Evolutionary conservation across 2,888 invertebrate species (phyloP), one percentile per base, ranked within the genome.

Genomic region (Geophilus truncorum): DNA sequence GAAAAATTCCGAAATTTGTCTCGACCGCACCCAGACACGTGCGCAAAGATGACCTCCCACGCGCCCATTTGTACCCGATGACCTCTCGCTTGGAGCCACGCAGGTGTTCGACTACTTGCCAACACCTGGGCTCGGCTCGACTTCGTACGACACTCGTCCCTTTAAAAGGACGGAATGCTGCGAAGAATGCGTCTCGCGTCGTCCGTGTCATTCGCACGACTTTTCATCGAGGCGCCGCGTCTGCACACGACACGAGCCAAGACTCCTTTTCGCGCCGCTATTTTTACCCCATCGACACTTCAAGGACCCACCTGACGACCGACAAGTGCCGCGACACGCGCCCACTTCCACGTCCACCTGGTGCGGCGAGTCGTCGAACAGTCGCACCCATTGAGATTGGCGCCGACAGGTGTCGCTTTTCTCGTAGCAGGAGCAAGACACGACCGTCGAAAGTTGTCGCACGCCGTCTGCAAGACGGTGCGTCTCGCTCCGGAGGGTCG

Each of bases 361-460:
- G 83, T 86, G 86, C 1, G 88, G 87, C 1, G 88, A 88, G 34
- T 87, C 88, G 15, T 85, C 85, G 82, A 87, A 86, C 1, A 88
- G 83, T 15, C 86, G 83, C 83, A 86, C 85, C 36, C 84, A 84
- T 79, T 86, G 86, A 0, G 86, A 84, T 77, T 86, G 86, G 45
- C 87, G 84, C 80, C 84, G 85, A 81, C 88, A 88, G 45, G 75
- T 34, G 28, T 84, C 83, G 0, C 86, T 84, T 12, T 84, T 84
- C 2, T 84, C 81, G 40, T 85, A 84, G 78, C 88, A 88, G 40
- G 86, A 86, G 81, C 88, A 88, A 1, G 84, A 85, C 78, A 87
- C 87, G 28, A 87, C 85, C 2, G 86, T 85, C 80, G 86, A 86
- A 80, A 88, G 85, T 34, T 86, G 85, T 40, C 85, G 84, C 32